Evolutionary conservation across 1,140 invertebrate genomes (phyloP), one percentile per base, ranked within the genome.

Genomic region (Cardiocondyla obscurior): DNA sequence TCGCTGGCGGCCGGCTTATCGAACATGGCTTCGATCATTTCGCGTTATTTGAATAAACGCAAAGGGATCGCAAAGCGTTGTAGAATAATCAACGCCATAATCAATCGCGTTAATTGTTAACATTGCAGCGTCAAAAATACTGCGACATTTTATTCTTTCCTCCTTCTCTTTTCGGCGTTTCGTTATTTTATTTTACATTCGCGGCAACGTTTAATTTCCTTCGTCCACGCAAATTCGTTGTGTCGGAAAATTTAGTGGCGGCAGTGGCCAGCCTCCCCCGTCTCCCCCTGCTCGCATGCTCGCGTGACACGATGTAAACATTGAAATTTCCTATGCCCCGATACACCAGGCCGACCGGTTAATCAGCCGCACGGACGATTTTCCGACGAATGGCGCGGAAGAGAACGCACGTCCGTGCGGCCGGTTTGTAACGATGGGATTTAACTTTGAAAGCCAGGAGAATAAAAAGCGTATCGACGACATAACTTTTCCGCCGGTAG

Each of bases 251-350:
- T 79, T 79, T 69, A 39, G 62, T 30, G 62, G 46, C 30, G 42
- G 3, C 36, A 51, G 44, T 28, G 30, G 53, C 30, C 28, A n/a
- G 39, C 28, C 19, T 12, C n/a, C 12, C 28, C 60, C 30, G 36
- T n/a, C 51, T 65, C 49, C 1, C 19, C 36, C 42, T 42, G 33
- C 42, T 67, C 25, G 74, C 36, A 36, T 76, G 58, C 58, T 85
- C 62, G 51, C 36, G 73, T 85, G 72, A 64, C 49, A 42, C 28
- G 55, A 69, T 81, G 60, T 79, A 84, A 74, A 79, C 76, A 77
- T 65, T 19, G 77, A 82, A 82, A 84, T 81, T 81, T 73, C 39
- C 65, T 60, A 36, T 62, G 53, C 51, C 58, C 69, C 51, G 69
- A 74, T 81, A 73, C 79, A 74, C 79, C 44, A 30, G 39, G 8